phyloP scores from a whole-genome alignment of 2,797 vertebrate genomes.

The Manis crassicaudata region DNA sequence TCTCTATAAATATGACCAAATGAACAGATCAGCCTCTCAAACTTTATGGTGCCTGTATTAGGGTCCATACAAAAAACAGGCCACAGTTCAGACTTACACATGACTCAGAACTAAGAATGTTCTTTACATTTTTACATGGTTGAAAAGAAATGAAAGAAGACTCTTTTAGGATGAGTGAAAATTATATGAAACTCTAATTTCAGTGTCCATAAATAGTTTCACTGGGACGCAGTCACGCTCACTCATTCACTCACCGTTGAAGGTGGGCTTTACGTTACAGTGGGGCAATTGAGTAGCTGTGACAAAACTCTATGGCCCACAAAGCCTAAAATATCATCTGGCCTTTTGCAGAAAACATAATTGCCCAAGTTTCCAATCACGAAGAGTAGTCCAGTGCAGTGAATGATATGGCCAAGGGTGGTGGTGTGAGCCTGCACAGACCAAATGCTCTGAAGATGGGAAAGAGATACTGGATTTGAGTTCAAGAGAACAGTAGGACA shows the following conservation, averaged over 20 bases:
- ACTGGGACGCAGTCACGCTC: not conserved
- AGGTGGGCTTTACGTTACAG: not conserved
- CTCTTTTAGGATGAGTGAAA: not conserved
- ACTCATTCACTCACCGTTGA: not conserved
- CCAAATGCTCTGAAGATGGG: not conserved
- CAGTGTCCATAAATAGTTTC: not conserved
- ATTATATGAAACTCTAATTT: slow-evolving; percentile 20
- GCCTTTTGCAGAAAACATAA: not conserved
- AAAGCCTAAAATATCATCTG: slow-evolving; percentile 3
- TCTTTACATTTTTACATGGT: not conserved
- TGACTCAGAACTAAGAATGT: not conserved
- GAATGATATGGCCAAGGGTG: not conserved
- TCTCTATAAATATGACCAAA: not conserved
- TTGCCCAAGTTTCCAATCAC: not conserved
- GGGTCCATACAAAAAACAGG: not conserved
- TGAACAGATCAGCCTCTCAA: not conserved
- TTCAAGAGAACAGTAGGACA: not conserved
- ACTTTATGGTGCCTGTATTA: not conserved
- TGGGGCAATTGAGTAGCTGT: not conserved
- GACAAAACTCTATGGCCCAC: not conserved
- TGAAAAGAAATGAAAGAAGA: not conserved
- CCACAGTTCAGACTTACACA: not conserved
- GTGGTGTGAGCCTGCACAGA: not conserved
- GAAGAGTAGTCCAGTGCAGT: not conserved
- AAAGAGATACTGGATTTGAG: not conserved